phyloP scores from a whole-genome alignment of 2,888 invertebrate genomes.

The Eumacrocentrus americanus region DNA sequence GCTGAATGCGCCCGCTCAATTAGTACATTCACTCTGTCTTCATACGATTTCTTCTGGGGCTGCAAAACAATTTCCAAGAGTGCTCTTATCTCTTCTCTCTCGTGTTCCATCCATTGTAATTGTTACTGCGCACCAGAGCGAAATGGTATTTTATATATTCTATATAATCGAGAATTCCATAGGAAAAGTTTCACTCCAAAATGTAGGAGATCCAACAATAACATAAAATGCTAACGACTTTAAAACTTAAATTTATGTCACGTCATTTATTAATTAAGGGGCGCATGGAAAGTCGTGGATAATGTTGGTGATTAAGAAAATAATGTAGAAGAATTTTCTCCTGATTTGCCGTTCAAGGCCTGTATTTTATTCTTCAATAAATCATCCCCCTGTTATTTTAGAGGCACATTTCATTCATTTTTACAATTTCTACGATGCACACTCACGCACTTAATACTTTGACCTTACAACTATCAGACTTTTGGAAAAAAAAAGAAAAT shows the following conservation, averaged over 20 bases:
- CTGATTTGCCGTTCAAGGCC: conserved; percentile 14
- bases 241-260: too few species aligned
- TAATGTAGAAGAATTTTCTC: background rate
- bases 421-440: conserved; percentile 1
- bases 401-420: background rate
- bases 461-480: conserved; percentile 27
- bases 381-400: background rate
- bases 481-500: conserved; percentile 16
- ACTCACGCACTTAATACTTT: conserved; percentile 21
- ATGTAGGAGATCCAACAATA: too few species aligned
- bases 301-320: too few species aligned
- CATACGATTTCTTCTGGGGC: conserved; percentile 17
- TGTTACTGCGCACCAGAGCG: too few species aligned
- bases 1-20: conserved; percentile 32
- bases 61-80: conserved; percentile 30
- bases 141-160: too few species aligned
- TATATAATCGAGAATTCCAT: too few species aligned
- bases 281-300: too few species aligned
- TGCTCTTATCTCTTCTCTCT: conserved; percentile 19
- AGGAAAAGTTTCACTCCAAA: too few species aligned
- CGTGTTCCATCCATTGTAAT: background rate
- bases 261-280: too few species aligned
- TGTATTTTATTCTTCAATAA: background rate
- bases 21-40: conserved; percentile 29
- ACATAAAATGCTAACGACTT: too few species aligned